Base-by-base conservation (phyloP, 1,140 invertebrate genomes). In the Metopolophium dirhodum region DNA sequence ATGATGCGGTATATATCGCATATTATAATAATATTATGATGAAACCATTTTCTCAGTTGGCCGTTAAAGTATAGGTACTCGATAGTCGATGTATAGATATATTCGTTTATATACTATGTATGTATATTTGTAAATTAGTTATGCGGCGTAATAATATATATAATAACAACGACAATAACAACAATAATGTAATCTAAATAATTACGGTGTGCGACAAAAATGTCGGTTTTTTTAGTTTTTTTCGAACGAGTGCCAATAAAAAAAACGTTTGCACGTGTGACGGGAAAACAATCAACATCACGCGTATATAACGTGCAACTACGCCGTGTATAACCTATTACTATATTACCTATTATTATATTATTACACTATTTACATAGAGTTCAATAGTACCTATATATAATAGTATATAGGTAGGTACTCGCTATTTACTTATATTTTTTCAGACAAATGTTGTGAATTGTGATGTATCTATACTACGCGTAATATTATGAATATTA, bases 121-220 rank as follows among this genome's bases (percentile, higher is more conserved):
- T 47, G 11, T 90, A 68, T 90, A 68, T 68, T 45, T 4, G 37
- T 90, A 90, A 68, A 68, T 90, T 68, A 23, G 54, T 90, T 90
- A 26, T 41, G 23, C 35, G 23, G 26, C 23, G 54, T 45, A 68
- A 61, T 90, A 68, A 68, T 57, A 57, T 37, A 57, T 37, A 89
- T 30, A 41, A 57, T 61, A 35, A 3, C n/a, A 54, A 87, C 30
- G 7, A 89, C 30, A 54, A 54, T 87, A n/a, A n/a, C 22, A 54
- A 86, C 83, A 45, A 86, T 26, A 86, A 41, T 45, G 61, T 18
- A 68, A 88, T 51, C 86, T 51, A 88, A 87, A 88, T 89, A 87
- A n/a, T 35, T 88, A 88, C 47, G n/a, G 26, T 41, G 35, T 61
- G 51, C 11, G 51, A 57, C 51, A 88, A 51, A 49, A 88, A 88